Conservation (phyloP, 2,113 vertebrate genomes). For the Siphamia tubifer region DNA sequence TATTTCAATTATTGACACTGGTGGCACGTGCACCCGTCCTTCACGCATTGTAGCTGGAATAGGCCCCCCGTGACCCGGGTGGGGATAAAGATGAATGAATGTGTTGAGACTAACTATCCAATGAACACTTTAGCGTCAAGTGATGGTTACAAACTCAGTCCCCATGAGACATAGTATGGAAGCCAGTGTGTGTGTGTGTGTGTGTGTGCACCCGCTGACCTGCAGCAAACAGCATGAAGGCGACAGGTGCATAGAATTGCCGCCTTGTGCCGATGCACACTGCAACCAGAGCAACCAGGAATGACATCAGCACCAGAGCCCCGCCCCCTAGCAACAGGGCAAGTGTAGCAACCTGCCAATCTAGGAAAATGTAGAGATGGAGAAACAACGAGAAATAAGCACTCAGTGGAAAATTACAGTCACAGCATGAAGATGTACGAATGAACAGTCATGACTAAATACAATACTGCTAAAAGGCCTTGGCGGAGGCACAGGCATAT, state of each 20-base stretch:
- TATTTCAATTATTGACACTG: too few species aligned
- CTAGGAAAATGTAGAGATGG: constrained; percentile 59
- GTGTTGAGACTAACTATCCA: too few species aligned
- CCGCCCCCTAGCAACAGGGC: constrained; percentile 93
- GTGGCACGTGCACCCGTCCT: too few species aligned
- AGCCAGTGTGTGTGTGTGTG: constrained; percentile 42
- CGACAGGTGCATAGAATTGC: constrained; percentile 92
- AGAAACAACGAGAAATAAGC: background rate
- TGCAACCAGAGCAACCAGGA: constrained; percentile 94
- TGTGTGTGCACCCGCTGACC: constrained; percentile 77
- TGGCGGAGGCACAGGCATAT: background rate
- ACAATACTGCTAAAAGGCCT: constrained; percentile 8
- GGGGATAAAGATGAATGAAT: too few species aligned
- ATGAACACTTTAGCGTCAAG: too few species aligned
- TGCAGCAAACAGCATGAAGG: constrained; percentile 96
- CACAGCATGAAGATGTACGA: background rate
- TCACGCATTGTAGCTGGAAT: too few species aligned
- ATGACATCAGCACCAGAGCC: constrained; percentile 93
- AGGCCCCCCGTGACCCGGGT: too few species aligned
- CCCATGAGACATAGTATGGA: too few species aligned
- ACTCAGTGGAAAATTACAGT: background rate
- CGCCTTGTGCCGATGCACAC: constrained; percentile 94
- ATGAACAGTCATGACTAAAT: constrained; percentile 29
- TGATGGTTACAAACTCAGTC: too few species aligned
- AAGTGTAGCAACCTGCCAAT: constrained; percentile 97